Conservation (phyloP, 1,140 invertebrate species). For the Aphis gossypii region DNA sequence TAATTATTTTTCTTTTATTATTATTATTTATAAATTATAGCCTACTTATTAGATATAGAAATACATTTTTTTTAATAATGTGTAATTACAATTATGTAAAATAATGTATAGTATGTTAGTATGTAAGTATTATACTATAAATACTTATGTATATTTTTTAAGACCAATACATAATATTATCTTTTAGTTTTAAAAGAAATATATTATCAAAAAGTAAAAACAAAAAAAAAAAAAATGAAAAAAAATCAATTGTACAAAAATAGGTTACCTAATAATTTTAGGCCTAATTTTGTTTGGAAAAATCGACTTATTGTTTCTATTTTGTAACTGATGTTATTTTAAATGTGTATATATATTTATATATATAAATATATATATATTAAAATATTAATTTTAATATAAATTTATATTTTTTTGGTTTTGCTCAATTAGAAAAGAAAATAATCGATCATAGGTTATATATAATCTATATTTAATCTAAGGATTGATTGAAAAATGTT, state of each 20-base stretch:
- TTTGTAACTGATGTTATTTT: conserved; percentile 30
- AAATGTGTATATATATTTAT: not conserved
- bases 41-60: conserved; percentile 43
- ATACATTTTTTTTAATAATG: conserved; percentile 10
- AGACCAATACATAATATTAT: conserved; percentile 40
- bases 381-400: conserved; percentile 21
- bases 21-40: conserved; percentile 37
- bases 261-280: conserved; percentile 53
- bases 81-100: conserved; percentile 39
- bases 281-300: conserved; percentile 40
- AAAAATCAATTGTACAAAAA: conserved; percentile 52
- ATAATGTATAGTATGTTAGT: conserved; percentile 35
- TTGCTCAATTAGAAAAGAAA: conserved; percentile 56
- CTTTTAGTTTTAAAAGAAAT: conserved; percentile 22
- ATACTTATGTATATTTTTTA: conserved; percentile 48
- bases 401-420: conserved; percentile 48
- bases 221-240: not conserved
- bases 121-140: not conserved
- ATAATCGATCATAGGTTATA: not conserved
- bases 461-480: conserved; percentile 20
- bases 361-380: not conserved
- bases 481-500: not conserved
- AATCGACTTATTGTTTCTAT: conserved; percentile 51
- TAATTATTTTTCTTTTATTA: not conserved
- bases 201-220: not conserved